Base-by-base conservation (phyloP, 92 coral and sea anemone species). In the Epizoanthus illoricatus region DNA sequence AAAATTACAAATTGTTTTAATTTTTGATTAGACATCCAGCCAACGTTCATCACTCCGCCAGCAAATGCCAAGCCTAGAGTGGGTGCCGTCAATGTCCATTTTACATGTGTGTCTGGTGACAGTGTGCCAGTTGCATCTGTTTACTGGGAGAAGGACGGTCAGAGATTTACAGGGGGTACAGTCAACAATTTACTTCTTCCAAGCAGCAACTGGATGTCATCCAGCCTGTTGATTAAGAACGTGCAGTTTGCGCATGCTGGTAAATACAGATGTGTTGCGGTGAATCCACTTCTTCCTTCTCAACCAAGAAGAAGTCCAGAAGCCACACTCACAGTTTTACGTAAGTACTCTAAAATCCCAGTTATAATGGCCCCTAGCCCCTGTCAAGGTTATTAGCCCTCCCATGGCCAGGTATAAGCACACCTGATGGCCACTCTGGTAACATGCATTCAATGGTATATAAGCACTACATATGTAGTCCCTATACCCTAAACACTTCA, bases 261-360 rank as follows among this genome's bases (percentile, higher is more conserved):
- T 45, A 86, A 86, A 74, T 96, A 96, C 69, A 81, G 97, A n/a
- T 96, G 98, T 86, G 98, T 96, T 43, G 99, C 99, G 23, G 85
- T 84, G 59, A 96, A 96, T 64, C 95, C 96, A 8, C 78, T 96
- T 40, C 76, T 90, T 5, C 91, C 91, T 7, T 58, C 83, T 64
- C 78, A 81, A 69, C 91, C 75, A 49, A 87, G 69, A 79, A 86
- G 73, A 74, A 96, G 99, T 69, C 36, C 76, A 9, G 88, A 71
- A 65, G 99, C 89, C 3, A 85, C 81, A 58, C 88, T 96, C 18
- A 80, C 70, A 65, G 97, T 96, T 64, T 85, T 89, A 17, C 98
- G 99, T 96, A 88, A 93, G 99, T 93, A 56, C 24, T 59, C 40
- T 4, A 43, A 4, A 60, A 28, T 28, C 36, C 36, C 36, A 28